Evolutionary conservation across 2,113 vertebrate species (phyloP).

Genomic region (Andinoacara biseriatus): DNA sequence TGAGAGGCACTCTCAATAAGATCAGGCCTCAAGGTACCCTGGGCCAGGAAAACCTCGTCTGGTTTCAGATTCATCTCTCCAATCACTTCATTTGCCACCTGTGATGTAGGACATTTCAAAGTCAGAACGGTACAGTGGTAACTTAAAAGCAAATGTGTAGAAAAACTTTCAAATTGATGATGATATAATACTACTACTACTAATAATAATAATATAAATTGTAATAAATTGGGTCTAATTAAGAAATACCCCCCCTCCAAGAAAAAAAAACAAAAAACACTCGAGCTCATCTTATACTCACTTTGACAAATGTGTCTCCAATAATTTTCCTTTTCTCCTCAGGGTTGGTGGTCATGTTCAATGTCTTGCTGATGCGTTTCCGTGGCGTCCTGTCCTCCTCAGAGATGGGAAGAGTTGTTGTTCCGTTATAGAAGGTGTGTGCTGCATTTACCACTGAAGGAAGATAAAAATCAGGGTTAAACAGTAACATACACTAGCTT

Average conservation of each 20-base stretch:
- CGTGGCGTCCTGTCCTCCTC: constrained; percentile 97
- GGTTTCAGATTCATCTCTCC: constrained; percentile 98
- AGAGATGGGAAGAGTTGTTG: constrained; percentile 97
- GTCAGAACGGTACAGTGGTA: neutral
- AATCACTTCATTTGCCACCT: constrained; percentile 98
- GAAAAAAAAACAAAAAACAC: neutral
- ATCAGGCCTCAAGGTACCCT: constrained; percentile 95
- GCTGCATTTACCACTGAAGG: constrained; percentile 94
- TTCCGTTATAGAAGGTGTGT: constrained; percentile 98
- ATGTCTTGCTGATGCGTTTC: constrained; percentile 97
- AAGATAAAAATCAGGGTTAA: neutral
- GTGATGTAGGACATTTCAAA: neutral
- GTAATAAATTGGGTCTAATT: no score
- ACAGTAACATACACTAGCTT: neutral
- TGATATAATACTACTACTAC: no score
- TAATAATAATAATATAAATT: no score
- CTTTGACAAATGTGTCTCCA: constrained; percentile 98
- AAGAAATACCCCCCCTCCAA: no score
- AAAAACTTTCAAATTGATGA: neutral
- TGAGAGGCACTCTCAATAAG: constrained; percentile 97
- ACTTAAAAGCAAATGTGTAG: no score
- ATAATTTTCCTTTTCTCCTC: constrained; percentile 99
- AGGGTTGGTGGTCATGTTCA: constrained; percentile 99
- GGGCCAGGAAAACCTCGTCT: constrained; percentile 95
- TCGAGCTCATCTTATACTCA: constrained; percentile 47